Evolutionary conservation across 1,140 invertebrate species (phyloP).

Genomic region (Pogonomyrmex barbatus): DNA sequence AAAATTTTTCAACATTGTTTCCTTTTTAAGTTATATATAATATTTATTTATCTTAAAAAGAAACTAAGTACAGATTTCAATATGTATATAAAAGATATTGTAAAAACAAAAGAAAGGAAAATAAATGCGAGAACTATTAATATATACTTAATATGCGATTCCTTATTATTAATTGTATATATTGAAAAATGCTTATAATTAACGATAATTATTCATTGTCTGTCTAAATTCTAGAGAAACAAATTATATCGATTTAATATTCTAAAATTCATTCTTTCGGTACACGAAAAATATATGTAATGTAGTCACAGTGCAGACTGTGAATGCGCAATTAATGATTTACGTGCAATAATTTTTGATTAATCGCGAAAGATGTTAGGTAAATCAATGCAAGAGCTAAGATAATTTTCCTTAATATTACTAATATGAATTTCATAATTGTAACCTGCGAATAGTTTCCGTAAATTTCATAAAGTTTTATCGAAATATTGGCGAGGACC

Average conservation of each 20-base stretch:
- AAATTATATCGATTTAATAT: neutral
- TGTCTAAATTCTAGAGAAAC: neutral
- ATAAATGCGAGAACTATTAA: no score
- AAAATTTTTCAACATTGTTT: neutral
- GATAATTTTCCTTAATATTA: slow-evolving; percentile 4
- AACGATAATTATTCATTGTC: neutral
- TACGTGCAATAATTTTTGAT: slow-evolving; percentile 8
- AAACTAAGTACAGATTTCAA: no score
- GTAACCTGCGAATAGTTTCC: neutral
- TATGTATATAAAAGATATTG: no score
- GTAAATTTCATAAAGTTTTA: neutral
- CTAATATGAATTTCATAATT: slow-evolving; percentile 42
- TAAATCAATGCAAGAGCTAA: slow-evolving; percentile 3
- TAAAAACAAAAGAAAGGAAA: no score
- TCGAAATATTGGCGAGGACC: slow-evolving; percentile 15
- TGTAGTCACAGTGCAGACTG: neutral
- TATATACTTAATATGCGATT: no score
- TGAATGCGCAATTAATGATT: slow-evolving; percentile 13
- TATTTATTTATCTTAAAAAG: no score
- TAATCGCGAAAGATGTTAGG: neutral
- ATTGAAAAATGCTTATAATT: neutral
- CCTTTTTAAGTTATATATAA: neutral
- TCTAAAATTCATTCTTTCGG: neutral
- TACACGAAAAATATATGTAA: neutral
- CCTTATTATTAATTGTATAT: no score